A percentile compares a stretch with the other conserved stretches of the same genome.
These are phyloP conservation scores for Chlorospingus flavigularis DNA, from an alignment of 2,797 vertebrate species.

Conservation along the genomic window DNA sequence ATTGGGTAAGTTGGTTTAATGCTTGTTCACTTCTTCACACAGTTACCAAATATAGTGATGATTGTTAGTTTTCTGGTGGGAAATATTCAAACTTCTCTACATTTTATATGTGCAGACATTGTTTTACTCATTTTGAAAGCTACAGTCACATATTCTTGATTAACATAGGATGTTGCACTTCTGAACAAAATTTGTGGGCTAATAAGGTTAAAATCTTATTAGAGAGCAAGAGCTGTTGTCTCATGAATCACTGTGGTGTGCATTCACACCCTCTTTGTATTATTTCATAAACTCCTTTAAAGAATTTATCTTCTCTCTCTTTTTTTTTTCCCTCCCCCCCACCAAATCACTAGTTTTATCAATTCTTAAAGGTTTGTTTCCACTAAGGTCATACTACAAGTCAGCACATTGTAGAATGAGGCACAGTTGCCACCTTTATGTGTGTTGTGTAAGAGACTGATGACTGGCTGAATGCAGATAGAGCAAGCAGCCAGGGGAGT, in stretches of 20 bases:
- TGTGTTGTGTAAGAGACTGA: background rate
- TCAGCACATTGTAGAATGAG: background rate
- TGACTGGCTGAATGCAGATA: background rate
- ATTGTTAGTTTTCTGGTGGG: background rate
- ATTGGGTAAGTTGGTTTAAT: conserved; percentile 86
- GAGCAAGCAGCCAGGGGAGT: background rate
- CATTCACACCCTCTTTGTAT: background rate
- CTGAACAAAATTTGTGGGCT: background rate
- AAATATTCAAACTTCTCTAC: background rate
- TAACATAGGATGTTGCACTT: background rate
- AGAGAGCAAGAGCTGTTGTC: background rate
- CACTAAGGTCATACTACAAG: background rate
- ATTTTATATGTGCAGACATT: background rate
- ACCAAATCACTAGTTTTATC: background rate
- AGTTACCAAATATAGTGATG: background rate
- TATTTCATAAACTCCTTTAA: background rate
- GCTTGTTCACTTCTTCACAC: background rate
- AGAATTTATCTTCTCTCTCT: background rate
- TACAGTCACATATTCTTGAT: fast-evolving
- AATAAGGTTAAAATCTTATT: background rate
- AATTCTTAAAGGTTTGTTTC: background rate
- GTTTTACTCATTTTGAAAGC: background rate
- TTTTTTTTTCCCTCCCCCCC: fast-evolving
- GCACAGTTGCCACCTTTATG: background rate
- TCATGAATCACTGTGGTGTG: background rate